Evolutionary conservation across 1,140 invertebrate genomes (phyloP).

Genomic region (Sipha flava): DNA sequence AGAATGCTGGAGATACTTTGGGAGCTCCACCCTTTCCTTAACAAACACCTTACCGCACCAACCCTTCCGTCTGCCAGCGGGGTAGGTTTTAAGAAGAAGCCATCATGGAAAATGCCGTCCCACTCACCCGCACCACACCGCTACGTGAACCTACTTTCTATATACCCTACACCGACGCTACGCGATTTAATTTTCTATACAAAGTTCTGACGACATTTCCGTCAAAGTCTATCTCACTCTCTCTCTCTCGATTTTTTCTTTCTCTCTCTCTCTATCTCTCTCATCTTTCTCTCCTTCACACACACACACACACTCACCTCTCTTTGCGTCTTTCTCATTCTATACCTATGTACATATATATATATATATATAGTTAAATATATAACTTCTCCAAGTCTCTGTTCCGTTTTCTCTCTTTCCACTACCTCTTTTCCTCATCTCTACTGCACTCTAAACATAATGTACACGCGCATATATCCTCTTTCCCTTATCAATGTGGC

Average conservation of each 20-base stretch:
- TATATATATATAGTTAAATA: too few relatives aligned
- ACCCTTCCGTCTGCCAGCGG: neutral
- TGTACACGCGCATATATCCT: neutral
- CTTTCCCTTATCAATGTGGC: neutral
- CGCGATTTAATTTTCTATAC: conserved; percentile 25
- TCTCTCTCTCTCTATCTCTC: too few relatives aligned
- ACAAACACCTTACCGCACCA: conserved; percentile 21
- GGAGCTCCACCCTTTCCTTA: conserved; percentile 24
- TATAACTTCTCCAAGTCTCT: too few relatives aligned
- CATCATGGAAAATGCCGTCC: conserved; percentile 24
- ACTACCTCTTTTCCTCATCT: neutral
- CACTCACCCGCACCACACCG: neutral
- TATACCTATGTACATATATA: too few relatives aligned
- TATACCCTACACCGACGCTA: neutral
- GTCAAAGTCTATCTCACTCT: neutral
- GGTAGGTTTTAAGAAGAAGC: conserved; percentile 30
- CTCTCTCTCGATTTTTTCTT: neutral
- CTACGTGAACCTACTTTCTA: neutral
- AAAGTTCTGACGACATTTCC: conserved; percentile 29
- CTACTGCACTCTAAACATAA: too few relatives aligned
- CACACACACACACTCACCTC: too few relatives aligned
- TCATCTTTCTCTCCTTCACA: neutral
- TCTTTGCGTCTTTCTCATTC: neutral
- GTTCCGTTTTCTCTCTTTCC: too few relatives aligned
- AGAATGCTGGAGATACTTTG: conserved; percentile 31